Base-by-base conservation (phyloP, 2,888 invertebrate genomes). In the Drosophila tanythrix region DNA sequence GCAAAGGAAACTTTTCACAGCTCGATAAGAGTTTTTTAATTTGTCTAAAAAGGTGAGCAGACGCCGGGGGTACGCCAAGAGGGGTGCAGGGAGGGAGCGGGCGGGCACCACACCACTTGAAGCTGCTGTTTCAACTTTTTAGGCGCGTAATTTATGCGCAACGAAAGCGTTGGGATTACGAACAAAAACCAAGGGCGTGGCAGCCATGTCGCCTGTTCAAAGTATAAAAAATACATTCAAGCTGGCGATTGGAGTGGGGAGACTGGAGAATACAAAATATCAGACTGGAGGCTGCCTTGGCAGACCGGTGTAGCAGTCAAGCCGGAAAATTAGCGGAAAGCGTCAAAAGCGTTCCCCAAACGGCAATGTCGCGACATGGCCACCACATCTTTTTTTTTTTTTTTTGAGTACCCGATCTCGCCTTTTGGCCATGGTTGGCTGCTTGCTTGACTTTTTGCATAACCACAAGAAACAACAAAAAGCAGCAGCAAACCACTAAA, bases 271-370 rank as follows among this genome's bases (percentile, higher is more conserved):
- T 15, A 25, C 15, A 36, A n/a, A 36, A 21, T 43, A 29, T 33
- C 38, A 29, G 56, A 50, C 60, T 60, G 55, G 58, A 67, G 68
- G 63, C 58, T 64, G 73, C 40, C 63, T 64, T 64, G 70, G 82
- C 72, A 79, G 86, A 83, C 83, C 81, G 88, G 80, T 83, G 83
- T 84, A 79, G 70, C 87, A 81, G 81, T 73, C 90, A 90, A 86
- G 76, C 88, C 87, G 90, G 90, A 88, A 88, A 90, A 88, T 88
- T 88, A 90, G 87, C 90, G 87, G 87, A 83, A 88, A 90, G 90
- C 90, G 86, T 86, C 89, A 88, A 88, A 88, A 86, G 84, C 78
- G 87, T 77, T 89, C 87, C 89, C 90, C 89, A 82, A 88, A 88
- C 89, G 78, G 86, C 79, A 76, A 73, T 86, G 89, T 84, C 88